phyloP scores from a whole-genome alignment of 2,888 invertebrate species.

The Notodonta dromedarius region DNA sequence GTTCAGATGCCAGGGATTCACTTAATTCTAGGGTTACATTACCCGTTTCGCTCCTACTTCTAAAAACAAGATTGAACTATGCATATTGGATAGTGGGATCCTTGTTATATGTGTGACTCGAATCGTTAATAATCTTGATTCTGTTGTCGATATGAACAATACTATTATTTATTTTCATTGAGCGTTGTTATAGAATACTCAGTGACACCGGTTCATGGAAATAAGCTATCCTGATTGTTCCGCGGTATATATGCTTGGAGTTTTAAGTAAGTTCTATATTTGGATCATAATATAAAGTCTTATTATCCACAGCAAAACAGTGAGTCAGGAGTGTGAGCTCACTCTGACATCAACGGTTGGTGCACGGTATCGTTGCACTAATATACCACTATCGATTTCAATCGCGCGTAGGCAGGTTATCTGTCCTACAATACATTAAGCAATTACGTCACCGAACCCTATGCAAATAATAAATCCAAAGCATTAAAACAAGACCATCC shows the following conservation, averaged over 20 bases:
- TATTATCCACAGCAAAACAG: constrained; percentile 22
- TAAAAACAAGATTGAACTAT: constrained; percentile 13
- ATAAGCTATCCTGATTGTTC: constrained; percentile 13
- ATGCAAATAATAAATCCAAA: constrained; percentile 18
- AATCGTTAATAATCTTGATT: no score
- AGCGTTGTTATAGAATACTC: not conserved
- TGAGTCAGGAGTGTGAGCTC: constrained; percentile 60
- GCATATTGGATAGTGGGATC: constrained; percentile 1
- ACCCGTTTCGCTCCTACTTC: constrained; percentile 16
- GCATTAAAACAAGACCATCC: constrained; percentile 36
- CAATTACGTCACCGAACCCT: constrained; percentile 37
- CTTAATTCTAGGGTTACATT: constrained; percentile 28
- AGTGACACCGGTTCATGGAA: not conserved
- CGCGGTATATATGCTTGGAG: constrained; percentile 16
- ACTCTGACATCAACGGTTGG: constrained; percentile 57
- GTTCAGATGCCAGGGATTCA: constrained; percentile 34
- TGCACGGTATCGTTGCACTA: constrained; percentile 44
- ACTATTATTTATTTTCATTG: not conserved
- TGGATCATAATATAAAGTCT: constrained; percentile 30
- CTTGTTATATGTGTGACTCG: constrained; percentile 4
- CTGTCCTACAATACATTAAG: constrained; percentile 39
- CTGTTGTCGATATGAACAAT: not conserved
- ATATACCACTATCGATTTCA: constrained; percentile 40
- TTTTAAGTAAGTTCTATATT: constrained; percentile 27
- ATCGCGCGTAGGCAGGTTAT: constrained; percentile 47